phyloP scores from a whole-genome alignment of 1,140 invertebrate genomes.

The Berghia stephanieae region DNA sequence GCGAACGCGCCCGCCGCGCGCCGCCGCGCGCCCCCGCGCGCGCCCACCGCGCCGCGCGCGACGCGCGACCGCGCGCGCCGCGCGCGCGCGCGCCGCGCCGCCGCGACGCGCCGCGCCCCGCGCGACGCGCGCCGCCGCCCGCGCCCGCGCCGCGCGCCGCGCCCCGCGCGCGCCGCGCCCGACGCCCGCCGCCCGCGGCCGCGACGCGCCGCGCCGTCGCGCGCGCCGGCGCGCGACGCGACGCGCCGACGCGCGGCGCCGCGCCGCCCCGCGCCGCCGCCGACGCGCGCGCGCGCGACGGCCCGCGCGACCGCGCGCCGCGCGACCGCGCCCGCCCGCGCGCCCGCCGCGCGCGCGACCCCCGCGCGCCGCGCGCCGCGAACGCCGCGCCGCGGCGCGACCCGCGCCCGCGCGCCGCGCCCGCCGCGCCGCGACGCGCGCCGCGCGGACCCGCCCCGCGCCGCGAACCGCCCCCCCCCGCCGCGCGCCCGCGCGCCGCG shows the following conservation, averaged over 20 bases:
- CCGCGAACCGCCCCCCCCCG: not conserved
- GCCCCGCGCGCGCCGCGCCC: not conserved
- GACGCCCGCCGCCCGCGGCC: not conserved
- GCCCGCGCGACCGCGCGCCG: not conserved
- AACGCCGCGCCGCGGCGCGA: not conserved
- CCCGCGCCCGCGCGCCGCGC: not conserved
- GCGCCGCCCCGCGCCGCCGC: not conserved
- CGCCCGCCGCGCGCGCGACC: not conserved
- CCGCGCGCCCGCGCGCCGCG: not conserved
- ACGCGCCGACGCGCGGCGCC: not conserved
- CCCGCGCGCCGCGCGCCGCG: not conserved
- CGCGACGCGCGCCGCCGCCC: not conserved
- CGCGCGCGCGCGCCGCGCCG: not conserved
- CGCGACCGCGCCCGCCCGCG: not conserved
- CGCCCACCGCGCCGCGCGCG: not conserved
- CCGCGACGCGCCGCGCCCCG: not conserved
- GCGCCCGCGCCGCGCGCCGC: not conserved
- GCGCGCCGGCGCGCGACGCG: not conserved
- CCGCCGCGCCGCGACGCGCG: not conserved
- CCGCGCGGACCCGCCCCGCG: not conserved
- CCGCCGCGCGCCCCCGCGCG: slow-evolving; percentile 11
- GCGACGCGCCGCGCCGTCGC: not conserved
- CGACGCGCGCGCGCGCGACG: not conserved
- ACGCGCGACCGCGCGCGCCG: not conserved
- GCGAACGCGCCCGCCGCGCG: not conserved